These are phyloP conservation scores for Mnemiopsis leidyi DNA, from an alignment of 37 sponge, comb jelly and placozoan species.

Conservation along the genomic window DNA sequence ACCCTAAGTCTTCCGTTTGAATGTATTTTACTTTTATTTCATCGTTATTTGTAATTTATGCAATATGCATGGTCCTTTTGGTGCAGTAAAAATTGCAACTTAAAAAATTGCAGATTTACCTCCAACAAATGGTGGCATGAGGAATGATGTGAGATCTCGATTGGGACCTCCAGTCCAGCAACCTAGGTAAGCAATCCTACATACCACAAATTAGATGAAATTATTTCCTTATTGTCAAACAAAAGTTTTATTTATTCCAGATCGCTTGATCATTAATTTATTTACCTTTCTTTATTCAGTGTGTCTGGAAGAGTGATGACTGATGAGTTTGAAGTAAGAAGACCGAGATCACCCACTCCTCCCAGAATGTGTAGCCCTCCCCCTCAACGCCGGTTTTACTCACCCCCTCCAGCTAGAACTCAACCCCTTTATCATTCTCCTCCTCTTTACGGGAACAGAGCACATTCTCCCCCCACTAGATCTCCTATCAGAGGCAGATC, in stretches of 20 bases:
- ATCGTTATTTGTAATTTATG: no score
- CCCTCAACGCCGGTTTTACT: neutral
- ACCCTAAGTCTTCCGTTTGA: no score
- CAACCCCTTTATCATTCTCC: neutral
- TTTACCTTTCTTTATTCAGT: neutral
- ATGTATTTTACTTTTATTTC: no score
- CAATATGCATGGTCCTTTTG: no score
- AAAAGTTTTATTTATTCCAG: no score
- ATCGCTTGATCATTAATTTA: neutral
- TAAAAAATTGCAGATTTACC: neutral
- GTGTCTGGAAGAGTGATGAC: neutral
- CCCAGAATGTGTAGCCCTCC: neutral
- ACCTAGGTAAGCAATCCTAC: neutral
- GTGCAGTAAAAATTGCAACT: no score
- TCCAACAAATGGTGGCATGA: neutral
- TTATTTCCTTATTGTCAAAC: neutral
- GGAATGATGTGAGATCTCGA: neutral
- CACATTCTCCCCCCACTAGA: neutral
- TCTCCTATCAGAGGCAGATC: neutral
- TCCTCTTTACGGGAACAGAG: neutral
- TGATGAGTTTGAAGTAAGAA: neutral
- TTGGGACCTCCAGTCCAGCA: neutral
- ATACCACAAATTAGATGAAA: neutral
- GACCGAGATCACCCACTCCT: neutral
- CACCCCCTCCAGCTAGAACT: neutral